These are phyloP conservation scores for Rhinoderma darwinii DNA, from an alignment of 2,113 vertebrate species.

Conservation along the genomic window DNA sequence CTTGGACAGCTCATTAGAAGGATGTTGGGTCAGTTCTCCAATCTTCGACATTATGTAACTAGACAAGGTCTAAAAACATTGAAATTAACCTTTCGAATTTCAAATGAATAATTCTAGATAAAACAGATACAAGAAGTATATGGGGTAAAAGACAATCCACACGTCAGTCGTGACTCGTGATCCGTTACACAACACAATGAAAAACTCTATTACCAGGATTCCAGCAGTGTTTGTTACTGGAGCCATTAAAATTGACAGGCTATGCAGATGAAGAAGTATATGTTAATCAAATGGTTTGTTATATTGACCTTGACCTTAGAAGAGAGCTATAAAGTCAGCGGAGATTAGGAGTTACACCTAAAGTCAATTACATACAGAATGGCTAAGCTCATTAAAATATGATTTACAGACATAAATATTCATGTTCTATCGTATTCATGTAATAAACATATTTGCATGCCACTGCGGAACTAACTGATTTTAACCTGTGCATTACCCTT, in stretches of 20 bases:
- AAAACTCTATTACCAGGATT: background rate
- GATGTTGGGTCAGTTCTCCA: background rate
- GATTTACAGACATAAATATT: conserved; percentile 37
- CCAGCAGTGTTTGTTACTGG: background rate
- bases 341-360: conserved; percentile 17
- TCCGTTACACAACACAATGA: background rate
- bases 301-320: conserved; percentile 30
- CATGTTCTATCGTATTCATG: conserved; percentile 5
- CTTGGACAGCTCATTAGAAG: too few species aligned
- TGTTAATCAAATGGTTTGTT: conserved; percentile 32
- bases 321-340: conserved; percentile 11
- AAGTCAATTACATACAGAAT: conserved; percentile 29
- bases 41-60: background rate
- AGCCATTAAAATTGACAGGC: background rate
- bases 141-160: background rate
- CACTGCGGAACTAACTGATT: background rate
- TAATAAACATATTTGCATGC: background rate
- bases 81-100: background rate
- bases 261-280: background rate
- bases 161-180: background rate
- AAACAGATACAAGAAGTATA: background rate
- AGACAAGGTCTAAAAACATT: background rate
- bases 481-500: background rate
- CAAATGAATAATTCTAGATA: background rate
- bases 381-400: conserved; percentile 19